Evolutionary conservation across 1,140 invertebrate species (phyloP), one percentile per base, ranked within the genome.

Genomic region (Fopius arisanus): DNA sequence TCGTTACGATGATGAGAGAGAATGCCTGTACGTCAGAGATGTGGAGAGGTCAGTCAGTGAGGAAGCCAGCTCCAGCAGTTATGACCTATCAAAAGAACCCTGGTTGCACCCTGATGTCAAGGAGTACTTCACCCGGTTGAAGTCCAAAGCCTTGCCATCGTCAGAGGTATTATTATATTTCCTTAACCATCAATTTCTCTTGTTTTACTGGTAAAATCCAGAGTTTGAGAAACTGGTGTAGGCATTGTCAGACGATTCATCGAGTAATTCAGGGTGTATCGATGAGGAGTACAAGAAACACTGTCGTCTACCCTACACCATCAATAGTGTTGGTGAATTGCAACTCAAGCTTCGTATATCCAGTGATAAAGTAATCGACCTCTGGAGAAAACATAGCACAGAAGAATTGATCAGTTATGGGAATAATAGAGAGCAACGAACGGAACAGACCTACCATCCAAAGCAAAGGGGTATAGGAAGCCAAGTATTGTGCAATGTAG

Each of bases 101-200:
- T 88, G 87, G 87, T 83, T 85, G 82, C 78, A 84, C 7, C 75
- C 79, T 31, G 82, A 86, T 73, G 85, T 88, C 41, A 82, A 87
- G 63, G 78, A 86, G 72, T 78, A 77, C 48, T 83, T 87, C 78
- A 70, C 76, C 74, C 80, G 80, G 77, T 70, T 86, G 75, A 80
- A 77, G n/a, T 76, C 71, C 9, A n/a, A 63, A 71, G 14, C 67
- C 23, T 66, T 63, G 14, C 72, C 43, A 37, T 21, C n/a, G n/a
- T n/a, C 51, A 68, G 26, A 21, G 21, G 65, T 67, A 41, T 40
- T 31, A 9, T 41, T 16, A 28, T 9, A 4, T 28, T 40, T 67
- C 3, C n/a, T 2, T 67, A 12, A 40, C 16, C 10, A 41, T 23
- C 4, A 10, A 21, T 67, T 3, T 67, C 0, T 54, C 12, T 62